These are phyloP conservation scores for Athene noctua DNA, from an alignment of 2,113 vertebrate genomes.

Conservation along the genomic window DNA sequence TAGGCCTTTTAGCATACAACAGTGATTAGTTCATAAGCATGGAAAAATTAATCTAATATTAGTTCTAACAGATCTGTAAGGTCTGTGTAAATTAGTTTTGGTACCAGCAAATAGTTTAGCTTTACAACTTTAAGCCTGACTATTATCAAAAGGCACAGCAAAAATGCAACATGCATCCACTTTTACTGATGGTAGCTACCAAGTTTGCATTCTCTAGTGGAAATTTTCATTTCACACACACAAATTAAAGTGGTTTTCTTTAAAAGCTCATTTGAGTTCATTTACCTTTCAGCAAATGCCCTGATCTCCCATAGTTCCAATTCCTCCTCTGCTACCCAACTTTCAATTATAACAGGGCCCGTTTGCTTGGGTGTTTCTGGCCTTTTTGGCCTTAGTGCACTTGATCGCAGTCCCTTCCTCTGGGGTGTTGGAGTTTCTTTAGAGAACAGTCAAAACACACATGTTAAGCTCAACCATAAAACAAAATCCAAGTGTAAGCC, in stretches of 20 bases:
- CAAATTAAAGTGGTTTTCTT: not conserved
- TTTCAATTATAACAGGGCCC: slow-evolving; percentile 96
- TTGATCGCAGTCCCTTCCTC: slow-evolving; percentile 90
- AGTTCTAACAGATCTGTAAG: not conserved
- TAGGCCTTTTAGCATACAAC: not conserved
- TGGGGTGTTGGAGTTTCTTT: slow-evolving; percentile 96
- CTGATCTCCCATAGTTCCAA: slow-evolving; percentile 98
- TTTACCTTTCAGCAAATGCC: slow-evolving; percentile 97
- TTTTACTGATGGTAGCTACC: not conserved
- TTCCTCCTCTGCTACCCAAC: slow-evolving; percentile 97
- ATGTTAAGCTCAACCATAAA: slow-evolving; percentile 13
- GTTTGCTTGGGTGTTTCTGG: slow-evolving; percentile 95
- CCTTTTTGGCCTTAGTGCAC: slow-evolving; percentile 94
- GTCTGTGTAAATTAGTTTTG: not conserved
- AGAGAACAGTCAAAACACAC: slow-evolving; percentile 37
- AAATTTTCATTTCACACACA: not conserved
- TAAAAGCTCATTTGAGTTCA: not conserved
- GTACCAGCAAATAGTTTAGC: not conserved
- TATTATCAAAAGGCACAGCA: not conserved
- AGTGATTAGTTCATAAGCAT: not conserved
- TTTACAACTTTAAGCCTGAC: not conserved
- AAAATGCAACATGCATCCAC: not conserved
- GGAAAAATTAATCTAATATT: not conserved
- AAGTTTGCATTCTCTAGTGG: not conserved
- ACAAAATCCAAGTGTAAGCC: not conserved